phyloP scores from a whole-genome alignment of 2,888 invertebrate genomes.

The Eupithecia vulgata region DNA sequence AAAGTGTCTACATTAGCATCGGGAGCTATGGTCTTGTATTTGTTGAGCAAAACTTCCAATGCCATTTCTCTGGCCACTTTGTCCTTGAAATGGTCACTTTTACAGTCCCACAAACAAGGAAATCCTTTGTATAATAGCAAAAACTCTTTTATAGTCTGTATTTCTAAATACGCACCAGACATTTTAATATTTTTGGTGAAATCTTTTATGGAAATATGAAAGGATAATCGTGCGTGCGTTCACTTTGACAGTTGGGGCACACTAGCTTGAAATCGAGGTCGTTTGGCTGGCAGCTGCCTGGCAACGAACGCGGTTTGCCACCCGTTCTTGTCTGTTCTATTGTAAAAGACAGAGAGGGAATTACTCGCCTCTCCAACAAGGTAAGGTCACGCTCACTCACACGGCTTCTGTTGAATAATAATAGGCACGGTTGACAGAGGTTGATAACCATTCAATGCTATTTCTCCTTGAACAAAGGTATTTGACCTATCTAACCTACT shows the following conservation, averaged over 20 bases:
- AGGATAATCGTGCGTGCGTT: background rate
- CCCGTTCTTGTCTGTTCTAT: slow-evolving; percentile 12
- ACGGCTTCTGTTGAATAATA: background rate
- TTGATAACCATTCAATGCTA: slow-evolving; percentile 7
- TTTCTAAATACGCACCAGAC: slow-evolving; percentile 18
- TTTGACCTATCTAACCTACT: background rate
- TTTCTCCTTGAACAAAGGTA: background rate
- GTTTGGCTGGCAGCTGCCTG: slow-evolving; percentile 9
- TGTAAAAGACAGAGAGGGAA: slow-evolving; percentile 2
- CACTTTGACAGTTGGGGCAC: slow-evolving; percentile 1
- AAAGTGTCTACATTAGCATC: slow-evolving; percentile 20
- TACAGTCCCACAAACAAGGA: slow-evolving; percentile 20
- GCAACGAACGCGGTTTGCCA: background rate
- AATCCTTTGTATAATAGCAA: slow-evolving; percentile 18
- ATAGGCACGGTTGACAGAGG: slow-evolving; percentile 6
- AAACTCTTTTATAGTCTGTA: slow-evolving; percentile 19
- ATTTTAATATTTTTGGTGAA: background rate
- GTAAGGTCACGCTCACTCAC: background rate
- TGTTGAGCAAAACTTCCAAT: background rate
- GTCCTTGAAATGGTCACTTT: background rate
- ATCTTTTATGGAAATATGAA: background rate
- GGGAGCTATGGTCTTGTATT: slow-evolving; percentile 5
- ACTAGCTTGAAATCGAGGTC: slow-evolving; percentile 24
- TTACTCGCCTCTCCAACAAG: background rate
- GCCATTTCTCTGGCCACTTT: slow-evolving; percentile 13